These are phyloP conservation scores for Galago senegalensis DNA, from an alignment of 2,797 vertebrate species.

Conservation along the genomic window DNA sequence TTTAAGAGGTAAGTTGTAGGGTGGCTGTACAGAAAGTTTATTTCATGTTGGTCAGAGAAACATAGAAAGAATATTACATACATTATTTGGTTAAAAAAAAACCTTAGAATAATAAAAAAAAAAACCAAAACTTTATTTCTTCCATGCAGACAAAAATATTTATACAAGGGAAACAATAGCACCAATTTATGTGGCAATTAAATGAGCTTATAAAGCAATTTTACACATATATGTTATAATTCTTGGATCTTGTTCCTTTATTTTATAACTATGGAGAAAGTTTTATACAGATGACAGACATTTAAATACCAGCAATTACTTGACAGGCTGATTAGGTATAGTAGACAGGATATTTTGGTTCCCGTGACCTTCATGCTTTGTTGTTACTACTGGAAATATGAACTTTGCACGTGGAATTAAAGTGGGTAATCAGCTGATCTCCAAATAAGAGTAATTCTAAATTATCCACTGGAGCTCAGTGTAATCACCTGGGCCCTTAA, in stretches of 20 bases:
- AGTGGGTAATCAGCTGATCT: background rate
- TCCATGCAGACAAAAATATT: background rate
- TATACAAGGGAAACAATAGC: background rate
- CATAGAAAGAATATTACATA: background rate
- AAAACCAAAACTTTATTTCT: background rate
- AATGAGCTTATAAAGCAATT: background rate
- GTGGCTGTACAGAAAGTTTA: background rate
- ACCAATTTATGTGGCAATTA: background rate
- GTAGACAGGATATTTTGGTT: background rate
- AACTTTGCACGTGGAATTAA: background rate
- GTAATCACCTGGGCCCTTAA: background rate
- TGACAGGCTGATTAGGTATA: background rate
- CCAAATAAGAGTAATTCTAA: background rate
- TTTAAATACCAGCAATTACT: background rate
- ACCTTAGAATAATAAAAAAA: background rate
- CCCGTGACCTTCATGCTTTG: background rate
- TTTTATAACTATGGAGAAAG: background rate
- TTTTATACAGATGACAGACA: background rate
- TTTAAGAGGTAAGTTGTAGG: background rate
- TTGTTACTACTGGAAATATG: background rate
- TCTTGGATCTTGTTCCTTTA: background rate
- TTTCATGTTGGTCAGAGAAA: background rate
- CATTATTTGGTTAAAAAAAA: background rate
- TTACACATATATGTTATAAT: background rate
- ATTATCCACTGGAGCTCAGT: background rate